phyloP scores from a whole-genome alignment of 2,888 invertebrate genomes.

The Cheilosia vulpina region DNA sequence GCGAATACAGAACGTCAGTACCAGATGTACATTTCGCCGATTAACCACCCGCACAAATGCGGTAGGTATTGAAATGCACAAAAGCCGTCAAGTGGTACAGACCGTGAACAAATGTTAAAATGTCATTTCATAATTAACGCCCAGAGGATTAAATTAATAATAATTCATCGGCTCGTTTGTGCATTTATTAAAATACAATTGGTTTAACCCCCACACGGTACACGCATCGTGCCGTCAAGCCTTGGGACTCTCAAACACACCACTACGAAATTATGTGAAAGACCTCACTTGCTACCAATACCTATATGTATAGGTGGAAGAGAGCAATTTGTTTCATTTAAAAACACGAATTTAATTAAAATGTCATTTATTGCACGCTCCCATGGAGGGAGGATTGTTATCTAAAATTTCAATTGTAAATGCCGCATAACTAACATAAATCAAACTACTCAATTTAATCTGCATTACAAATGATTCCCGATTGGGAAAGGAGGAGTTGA shows the following conservation, averaged over 20 bases:
- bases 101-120: conserved; percentile 54
- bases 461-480: conserved; percentile 36
- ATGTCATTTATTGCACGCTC: conserved; percentile 46
- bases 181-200: conserved; percentile 73
- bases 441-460: conserved; percentile 59
- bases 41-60: conserved; percentile 23
- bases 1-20: conserved; percentile 31
- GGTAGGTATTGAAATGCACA: conserved; percentile 20
- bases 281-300: conserved; percentile 2
- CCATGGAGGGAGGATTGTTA: conserved; percentile 30
- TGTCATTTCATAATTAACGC: conserved; percentile 73
- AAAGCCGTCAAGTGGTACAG: conserved; percentile 33
- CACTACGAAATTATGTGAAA: conserved; percentile 12
- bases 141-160: conserved; percentile 71
- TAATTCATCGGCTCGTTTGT: conserved; percentile 72
- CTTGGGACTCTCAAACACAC: conserved; percentile 45
- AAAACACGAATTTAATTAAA: conserved; percentile 63
- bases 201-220: conserved; percentile 65
- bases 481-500: conserved; percentile 2
- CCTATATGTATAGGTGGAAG: not conserved
- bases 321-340: conserved; percentile 12
- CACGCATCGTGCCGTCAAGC: conserved; percentile 41
- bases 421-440: conserved; percentile 65
- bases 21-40: conserved; percentile 41
- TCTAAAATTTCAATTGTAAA: conserved; percentile 52